These are phyloP conservation scores for Ditula angustiorana DNA, from an alignment of 2,888 invertebrate genomes.

Conservation along the genomic window DNA sequence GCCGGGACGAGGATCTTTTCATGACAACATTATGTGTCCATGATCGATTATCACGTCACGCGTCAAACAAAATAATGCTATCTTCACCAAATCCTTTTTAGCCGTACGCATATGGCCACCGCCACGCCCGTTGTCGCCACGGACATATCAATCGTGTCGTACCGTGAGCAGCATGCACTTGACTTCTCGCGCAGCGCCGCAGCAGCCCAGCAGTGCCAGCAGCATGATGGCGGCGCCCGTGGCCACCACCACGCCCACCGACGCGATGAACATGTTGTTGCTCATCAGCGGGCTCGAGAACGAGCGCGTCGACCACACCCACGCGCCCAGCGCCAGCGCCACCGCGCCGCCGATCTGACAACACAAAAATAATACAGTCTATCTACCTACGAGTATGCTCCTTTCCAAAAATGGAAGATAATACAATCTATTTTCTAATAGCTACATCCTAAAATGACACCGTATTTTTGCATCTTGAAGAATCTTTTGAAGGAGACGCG, in stretches of 20 bases:
- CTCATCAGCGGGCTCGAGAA: conserved; percentile 94
- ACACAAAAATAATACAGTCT: background rate
- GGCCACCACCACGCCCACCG: conserved; percentile 93
- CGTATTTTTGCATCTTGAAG: too few species aligned
- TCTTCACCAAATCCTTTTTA: too few species aligned
- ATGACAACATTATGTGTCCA: too few species aligned
- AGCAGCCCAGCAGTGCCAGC: conserved; percentile 95
- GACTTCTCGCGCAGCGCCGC: conserved; percentile 97
- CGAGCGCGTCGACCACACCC: conserved; percentile 93
- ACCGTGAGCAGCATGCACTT: conserved; percentile 97
- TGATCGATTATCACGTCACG: too few species aligned
- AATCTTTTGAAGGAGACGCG: too few species aligned
- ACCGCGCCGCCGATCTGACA: conserved; percentile 91
- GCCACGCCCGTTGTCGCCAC: background rate
- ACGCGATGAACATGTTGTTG: conserved; percentile 94
- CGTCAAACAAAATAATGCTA: too few species aligned
- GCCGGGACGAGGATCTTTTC: too few species aligned
- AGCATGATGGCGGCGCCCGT: conserved; percentile 93
- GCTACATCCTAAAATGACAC: too few species aligned
- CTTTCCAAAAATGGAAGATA: too few species aligned
- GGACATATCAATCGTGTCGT: conserved; percentile 38
- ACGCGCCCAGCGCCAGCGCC: conserved; percentile 89
- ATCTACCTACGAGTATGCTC: too few species aligned
- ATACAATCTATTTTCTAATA: too few species aligned
- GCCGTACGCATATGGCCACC: too few species aligned